Evolutionary conservation across 2,113 vertebrate species (phyloP), one percentile per base, ranked within the genome.

Genomic region (Petrocephalus microphthalmus): DNA sequence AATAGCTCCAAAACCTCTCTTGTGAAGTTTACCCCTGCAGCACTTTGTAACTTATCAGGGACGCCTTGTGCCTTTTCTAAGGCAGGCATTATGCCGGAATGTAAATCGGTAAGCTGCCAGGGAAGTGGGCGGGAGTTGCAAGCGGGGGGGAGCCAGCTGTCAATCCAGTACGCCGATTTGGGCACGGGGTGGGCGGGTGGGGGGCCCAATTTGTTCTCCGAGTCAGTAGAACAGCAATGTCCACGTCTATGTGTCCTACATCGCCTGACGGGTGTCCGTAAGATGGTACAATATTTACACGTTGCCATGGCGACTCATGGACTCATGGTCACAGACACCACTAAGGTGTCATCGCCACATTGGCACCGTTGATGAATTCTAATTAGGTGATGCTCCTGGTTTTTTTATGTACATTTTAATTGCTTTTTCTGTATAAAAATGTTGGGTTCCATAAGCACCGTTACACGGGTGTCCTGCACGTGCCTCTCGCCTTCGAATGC

Each of bases 21-120:
- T 95, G 95, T 94, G 93, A 94, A 94, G 94, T 96, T 96, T 95
- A 95, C 93, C 94, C 95, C 95, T 88, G 91, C 90, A 95, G 95
- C 95, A 95, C 95, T 96, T 94, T 95, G 95, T 96, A 95, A 96
- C 93, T 96, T 95, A 96, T 96, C 95, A 94, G 94, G 94, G 91
- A 94, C 93, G 94, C 94, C 95, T 96, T 95, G 95, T 94, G 94
- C 95, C 92, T 95, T 92, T 92, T 94, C 95, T 95, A 94, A 94
- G 94, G 95, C 94, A 90, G 92, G 94, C 95, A 94, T 96, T 96
- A 96, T 96, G 95, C 94, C 95, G 92, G 94, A 95, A 95, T 95
- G 94, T 95, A 95, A 96, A 96, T 95, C 94, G 92, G 91, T 94
- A 94, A 95, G 94, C 94, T 94, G 94, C 94, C 93, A 94, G 94